Evolutionary conservation across 2,113 vertebrate genomes (phyloP).

Genomic region (Heterochromis multidens): DNA sequence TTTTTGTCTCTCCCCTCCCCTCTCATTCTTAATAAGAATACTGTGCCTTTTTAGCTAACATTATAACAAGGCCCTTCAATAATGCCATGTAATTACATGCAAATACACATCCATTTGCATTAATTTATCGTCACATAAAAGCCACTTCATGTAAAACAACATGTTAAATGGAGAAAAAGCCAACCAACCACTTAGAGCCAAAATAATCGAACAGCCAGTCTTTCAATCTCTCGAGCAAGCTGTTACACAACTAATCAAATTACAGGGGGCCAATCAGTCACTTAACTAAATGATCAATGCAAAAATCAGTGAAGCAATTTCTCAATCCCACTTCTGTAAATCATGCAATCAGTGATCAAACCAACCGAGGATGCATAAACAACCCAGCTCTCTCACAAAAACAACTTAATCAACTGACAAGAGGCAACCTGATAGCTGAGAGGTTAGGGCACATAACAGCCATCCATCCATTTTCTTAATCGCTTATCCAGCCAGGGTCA

Average conservation of each 20-base stretch:
- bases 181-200: not conserved
- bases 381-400: not conserved
- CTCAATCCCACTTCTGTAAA: not conserved
- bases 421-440: not conserved
- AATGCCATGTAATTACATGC: conserved; percentile 24
- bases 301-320: conserved; percentile 2
- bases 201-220: conserved; percentile 11
- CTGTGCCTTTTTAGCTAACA: not conserved
- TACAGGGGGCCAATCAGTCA: conserved; percentile 4
- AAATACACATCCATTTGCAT: conserved; percentile 17
- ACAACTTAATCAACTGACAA: not conserved
- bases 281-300: conserved; percentile 1
- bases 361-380: not conserved
- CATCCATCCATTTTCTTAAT: not conserved
- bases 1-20: not conserved
- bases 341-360: not conserved
- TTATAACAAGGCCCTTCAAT: conserved; percentile 1
- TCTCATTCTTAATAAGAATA: not conserved
- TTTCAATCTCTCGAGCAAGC: conserved; percentile 14
- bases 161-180: not conserved
- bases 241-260: conserved; percentile 6
- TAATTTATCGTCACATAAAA: conserved; percentile 14
- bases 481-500: not conserved
- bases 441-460: not conserved
- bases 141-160: conserved; percentile 5